phyloP scores from a whole-genome alignment of 2,113 vertebrate species.

The Podilymbus podiceps region DNA sequence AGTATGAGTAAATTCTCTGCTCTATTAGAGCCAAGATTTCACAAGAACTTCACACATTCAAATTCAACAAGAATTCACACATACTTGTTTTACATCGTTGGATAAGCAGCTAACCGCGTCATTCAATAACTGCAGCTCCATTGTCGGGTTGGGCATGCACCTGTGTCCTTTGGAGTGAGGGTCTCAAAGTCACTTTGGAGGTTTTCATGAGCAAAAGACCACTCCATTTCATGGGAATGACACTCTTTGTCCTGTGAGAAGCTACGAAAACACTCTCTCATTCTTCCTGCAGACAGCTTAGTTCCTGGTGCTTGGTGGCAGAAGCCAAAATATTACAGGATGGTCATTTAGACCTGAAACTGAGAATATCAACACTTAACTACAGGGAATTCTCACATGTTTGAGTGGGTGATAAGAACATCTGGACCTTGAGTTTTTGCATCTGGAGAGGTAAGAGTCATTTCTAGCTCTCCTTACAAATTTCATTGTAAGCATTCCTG shows the following conservation, averaged over 20 bases:
- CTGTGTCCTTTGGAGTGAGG: neutral
- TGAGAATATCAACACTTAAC: neutral
- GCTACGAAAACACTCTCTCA: neutral
- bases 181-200: neutral
- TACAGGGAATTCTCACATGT: neutral
- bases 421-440: neutral
- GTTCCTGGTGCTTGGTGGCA: no score
- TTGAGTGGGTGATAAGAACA: neutral
- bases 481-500: neutral
- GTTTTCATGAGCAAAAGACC: neutral
- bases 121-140: neutral
- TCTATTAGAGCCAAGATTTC: neutral
- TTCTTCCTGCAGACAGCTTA: neutral
- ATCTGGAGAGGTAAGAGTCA: neutral
- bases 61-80: neutral
- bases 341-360: neutral
- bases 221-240: neutral
- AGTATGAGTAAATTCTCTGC: neutral
- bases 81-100: neutral
- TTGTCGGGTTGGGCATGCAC: no score
- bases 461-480: neutral
- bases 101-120: neutral
- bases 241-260: neutral
- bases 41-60: no score
- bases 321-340: neutral